phyloP scores from a whole-genome alignment of 2,113 vertebrate genomes.

The Parotia lawesii region DNA sequence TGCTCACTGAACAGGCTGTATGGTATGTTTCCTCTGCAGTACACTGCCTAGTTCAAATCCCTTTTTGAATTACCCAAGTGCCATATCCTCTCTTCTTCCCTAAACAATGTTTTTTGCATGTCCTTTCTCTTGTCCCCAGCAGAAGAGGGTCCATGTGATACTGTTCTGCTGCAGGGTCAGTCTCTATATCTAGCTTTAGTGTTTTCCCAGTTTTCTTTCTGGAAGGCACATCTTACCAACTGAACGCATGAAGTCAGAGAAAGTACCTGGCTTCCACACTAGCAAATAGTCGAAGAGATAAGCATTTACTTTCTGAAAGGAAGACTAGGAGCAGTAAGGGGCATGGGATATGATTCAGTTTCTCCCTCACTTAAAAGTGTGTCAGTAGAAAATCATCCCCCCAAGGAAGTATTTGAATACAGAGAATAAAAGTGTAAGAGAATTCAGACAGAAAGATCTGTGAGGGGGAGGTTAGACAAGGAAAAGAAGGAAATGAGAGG shows the following conservation, averaged over 20 bases:
- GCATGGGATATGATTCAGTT: not conserved
- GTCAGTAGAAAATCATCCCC: not conserved
- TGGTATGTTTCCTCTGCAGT: not conserved
- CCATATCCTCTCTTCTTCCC: not conserved
- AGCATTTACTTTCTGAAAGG: not conserved
- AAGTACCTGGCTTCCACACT: not conserved
- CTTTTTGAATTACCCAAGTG: not conserved
- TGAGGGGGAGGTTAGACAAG: not conserved
- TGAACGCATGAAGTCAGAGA: not conserved
- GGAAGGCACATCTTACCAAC: not conserved
- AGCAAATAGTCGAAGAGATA: not conserved
- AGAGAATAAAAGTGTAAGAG: not conserved
- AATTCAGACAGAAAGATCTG: not conserved
- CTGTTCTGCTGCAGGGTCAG: not conserved
- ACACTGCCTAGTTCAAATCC: not conserved
- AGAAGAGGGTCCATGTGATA: not conserved
- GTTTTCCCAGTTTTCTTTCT: not conserved
- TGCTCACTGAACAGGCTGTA: not conserved
- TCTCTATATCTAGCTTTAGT: not conserved
- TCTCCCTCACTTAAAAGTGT: not conserved
- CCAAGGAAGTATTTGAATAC: not conserved
- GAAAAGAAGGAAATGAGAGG: not conserved
- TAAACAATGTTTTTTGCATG: not conserved
- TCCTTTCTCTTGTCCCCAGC: not conserved
- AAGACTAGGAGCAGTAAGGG: not conserved